These are phyloP conservation scores for Cryptotermes secundus DNA, from an alignment of 1,140 invertebrate species.

Conservation along the genomic window DNA sequence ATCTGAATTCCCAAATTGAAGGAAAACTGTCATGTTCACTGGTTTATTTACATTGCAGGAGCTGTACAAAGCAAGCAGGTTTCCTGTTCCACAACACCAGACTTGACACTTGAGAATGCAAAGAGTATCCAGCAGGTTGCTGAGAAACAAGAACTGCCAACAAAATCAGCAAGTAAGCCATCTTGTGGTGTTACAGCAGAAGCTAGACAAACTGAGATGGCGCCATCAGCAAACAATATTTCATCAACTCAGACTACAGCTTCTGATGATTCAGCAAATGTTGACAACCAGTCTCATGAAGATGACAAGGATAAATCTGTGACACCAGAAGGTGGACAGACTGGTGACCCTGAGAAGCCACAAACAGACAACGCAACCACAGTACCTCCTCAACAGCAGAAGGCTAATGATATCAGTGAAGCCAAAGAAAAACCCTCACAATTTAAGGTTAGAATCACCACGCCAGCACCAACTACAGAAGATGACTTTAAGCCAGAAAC, in stretches of 20 bases:
- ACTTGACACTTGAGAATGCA: not conserved
- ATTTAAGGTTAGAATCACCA: conserved; percentile 43
- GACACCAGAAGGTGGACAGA: conserved; percentile 34
- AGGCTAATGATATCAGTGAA: not conserved
- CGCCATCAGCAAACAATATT: not conserved
- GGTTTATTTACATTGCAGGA: not conserved
- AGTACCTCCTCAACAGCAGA: conserved; percentile 5
- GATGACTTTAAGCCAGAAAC: not conserved
- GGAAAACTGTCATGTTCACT: not conserved
- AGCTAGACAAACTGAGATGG: not conserved
- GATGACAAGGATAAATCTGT: conserved; percentile 52
- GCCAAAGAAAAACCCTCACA: not conserved
- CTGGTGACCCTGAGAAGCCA: not conserved
- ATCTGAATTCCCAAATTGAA: not conserved
- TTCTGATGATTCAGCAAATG: not conserved
- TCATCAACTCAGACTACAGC: too few relatives aligned
- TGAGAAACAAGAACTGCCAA: not conserved
- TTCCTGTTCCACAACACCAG: not conserved
- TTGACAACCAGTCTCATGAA: conserved; percentile 42
- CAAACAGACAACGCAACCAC: conserved; percentile 31
- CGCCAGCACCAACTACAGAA: not conserved
- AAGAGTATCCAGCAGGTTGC: not conserved
- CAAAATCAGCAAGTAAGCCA: not conserved
- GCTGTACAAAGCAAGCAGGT: not conserved
- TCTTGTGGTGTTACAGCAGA: not conserved